Conservation (phyloP, 2,113 vertebrate genomes). For the Onychostoma macrolepis region DNA sequence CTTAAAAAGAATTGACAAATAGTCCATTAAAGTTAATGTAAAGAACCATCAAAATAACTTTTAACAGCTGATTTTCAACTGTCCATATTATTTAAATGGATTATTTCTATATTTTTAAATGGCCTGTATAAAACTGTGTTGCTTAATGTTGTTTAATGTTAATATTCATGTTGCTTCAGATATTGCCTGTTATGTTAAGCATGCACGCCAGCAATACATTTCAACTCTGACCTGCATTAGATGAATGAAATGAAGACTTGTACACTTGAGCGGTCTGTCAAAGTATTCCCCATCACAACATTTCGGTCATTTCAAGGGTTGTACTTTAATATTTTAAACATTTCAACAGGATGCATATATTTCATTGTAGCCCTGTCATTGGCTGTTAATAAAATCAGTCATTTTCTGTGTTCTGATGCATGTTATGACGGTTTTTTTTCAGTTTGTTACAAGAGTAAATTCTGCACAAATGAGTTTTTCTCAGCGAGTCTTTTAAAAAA, state of each 20-base stretch:
- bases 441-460: conserved; percentile 13
- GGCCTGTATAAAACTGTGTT: background rate
- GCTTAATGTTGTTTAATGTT: background rate
- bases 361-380: background rate
- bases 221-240: background rate
- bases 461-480: background rate
- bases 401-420: background rate
- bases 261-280: background rate
- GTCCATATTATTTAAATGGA: background rate
- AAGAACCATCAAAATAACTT: background rate
- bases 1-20: background rate
- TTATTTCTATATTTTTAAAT: conserved; percentile 5
- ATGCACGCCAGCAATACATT: background rate
- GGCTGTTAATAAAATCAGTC: background rate
- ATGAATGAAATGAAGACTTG: background rate
- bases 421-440: background rate
- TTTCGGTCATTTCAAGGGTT: background rate
- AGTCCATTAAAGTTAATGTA: background rate
- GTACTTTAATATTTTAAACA: background rate
- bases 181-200: background rate
- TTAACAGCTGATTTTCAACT: background rate
- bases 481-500: background rate
- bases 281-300: background rate
- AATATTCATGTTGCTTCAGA: background rate
- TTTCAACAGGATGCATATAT: background rate